Base-by-base conservation (phyloP, 2,113 vertebrate genomes). In the Oncorhynchus nerka region DNA sequence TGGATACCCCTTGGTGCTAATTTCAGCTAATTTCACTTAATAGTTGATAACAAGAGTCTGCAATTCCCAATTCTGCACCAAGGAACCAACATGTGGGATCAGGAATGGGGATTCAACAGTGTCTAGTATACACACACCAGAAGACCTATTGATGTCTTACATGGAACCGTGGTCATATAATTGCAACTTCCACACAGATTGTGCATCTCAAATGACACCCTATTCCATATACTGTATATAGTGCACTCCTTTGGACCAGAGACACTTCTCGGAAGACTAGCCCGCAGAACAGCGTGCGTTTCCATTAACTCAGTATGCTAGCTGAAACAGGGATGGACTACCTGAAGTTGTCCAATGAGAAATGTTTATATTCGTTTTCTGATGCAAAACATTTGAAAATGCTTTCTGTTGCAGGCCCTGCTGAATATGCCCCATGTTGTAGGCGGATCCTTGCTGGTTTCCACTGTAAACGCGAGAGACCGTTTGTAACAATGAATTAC, bases 401-500 rank as follows among this genome's bases (percentile, higher is more conserved):
- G 39, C 9, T 9, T 24, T 16, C 66, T 68, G 66, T 28, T 68
- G 66, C 15, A 19, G 12, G 0, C 24, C 39, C 39, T 39, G 9
- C 39, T 39, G 15, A 16, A 68, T 15, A 6, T 26, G 30, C 19
- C 22, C 66, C 15, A 68, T 13, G 30, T 20, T 30, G 26, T n/a
- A 28, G 13, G 69, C 78, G 68, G 20, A 73, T 69, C 70, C 76
- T 68, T 80, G 69, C 68, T 57, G 28, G 13, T 32, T 64, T 73
- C 78, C 1, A 0, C 51, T 75, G 83, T 59, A 68, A 16, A 70
- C 75, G 5, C 28, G 12, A 30, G 78, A 30, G 71, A 75, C 69
- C 71, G 70, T 72, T 70, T 65, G 59, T 34, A 69, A 73, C 49
- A 67, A 32, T 72, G 75, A 51, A 75, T 78, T 77, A 82, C 79